Base-by-base conservation (phyloP, 2,113 vertebrate species). In the Ciconia stormi region DNA sequence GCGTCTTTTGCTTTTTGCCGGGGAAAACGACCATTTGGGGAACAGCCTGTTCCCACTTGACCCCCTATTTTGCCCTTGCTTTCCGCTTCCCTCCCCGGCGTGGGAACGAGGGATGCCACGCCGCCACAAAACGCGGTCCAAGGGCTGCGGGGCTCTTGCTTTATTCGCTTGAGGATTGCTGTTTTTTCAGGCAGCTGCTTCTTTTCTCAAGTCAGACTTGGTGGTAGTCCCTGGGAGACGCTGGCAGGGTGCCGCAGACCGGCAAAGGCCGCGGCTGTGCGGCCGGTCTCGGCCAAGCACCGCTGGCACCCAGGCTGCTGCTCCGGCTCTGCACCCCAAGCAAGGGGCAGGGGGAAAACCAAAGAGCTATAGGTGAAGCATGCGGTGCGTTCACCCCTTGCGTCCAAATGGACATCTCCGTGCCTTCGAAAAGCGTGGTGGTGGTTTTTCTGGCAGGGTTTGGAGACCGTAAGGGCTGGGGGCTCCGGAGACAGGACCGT, bases 91-190 rank as follows among this genome's bases (percentile, higher is more conserved):
- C 27, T 52, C 53, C 36, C 19, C 3, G 3, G 63, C 2, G 1
- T 7, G 55, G 66, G 36, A 22, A 13, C 4, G 34, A 30, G 61
- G 36, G 72, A 22, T 6, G 30, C 36, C 7, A 11, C 5, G 4
- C 53, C 44, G 19, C 23, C 17, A 2, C 5, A 0, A 23, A 61
- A 19, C 4, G 2, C 0, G 0, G 10, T 10, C 50, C 20, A 3
- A 26, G 32, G 19, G 16, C 49, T 29, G n/a, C 3, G 1, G 34
- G 40, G 38, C 16, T 49, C 26, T 27, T 2, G 25, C 32, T 78
- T 61, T 20, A 32, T n/a, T 46, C 32, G 2, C 26, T n/a, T 6
- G 6, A 22, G 50, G 20, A 20, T 14, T 5, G 16, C 30, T 49
- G 5, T n/a, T 40, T n/a, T 42, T 56, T 36, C 40, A n/a, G 22